A percentile compares a stretch with the other conserved stretches of the same genome.
These are phyloP conservation scores for Drosophila repletoides DNA, from an alignment of 1,140 invertebrate species.

Conservation along the genomic window DNA sequence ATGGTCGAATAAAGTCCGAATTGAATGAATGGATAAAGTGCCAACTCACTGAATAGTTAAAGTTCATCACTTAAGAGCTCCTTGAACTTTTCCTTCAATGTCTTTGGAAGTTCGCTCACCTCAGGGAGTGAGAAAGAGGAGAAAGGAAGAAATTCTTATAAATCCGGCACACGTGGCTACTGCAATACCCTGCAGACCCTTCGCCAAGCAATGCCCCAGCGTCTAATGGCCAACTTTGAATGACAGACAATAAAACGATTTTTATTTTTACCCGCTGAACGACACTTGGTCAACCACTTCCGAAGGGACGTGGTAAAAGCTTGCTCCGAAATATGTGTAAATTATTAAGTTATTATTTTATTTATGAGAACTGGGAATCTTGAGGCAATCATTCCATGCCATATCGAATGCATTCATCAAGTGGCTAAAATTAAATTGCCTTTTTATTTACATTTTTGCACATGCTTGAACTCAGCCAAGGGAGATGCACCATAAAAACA, in stretches of 20 bases:
- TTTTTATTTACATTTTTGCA: conserved; percentile 58
- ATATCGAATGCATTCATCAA: conserved; percentile 18
- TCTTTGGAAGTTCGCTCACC: conserved; percentile 58
- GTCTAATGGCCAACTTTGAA: conserved; percentile 28
- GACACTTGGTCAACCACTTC: conserved; percentile 23
- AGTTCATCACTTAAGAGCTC: conserved; percentile 24
- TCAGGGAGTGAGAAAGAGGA: background rate
- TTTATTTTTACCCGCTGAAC: too few relatives aligned
- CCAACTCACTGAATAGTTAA: conserved; percentile 11
- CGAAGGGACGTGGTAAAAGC: background rate
- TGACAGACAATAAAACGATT: conserved; percentile 34
- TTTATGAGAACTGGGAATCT: conserved; percentile 28
- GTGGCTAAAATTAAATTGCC: conserved; percentile 36
- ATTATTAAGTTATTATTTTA: conserved; percentile 78
- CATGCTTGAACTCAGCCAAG: conserved; percentile 44
- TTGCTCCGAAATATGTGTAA: too few relatives aligned
- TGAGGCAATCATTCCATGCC: conserved; percentile 11
- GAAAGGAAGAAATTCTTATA: background rate
- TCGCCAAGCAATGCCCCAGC: background rate
- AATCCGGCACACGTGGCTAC: conserved; percentile 9
- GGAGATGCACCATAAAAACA: conserved; percentile 38
- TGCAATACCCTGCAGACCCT: background rate
- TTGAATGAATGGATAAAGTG: conserved; percentile 3
- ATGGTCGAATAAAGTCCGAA: too few relatives aligned
- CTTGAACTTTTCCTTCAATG: conserved; percentile 70